Conservation (phyloP, 2,888 invertebrate genomes). For the Tetanocera ferruginea region DNA sequence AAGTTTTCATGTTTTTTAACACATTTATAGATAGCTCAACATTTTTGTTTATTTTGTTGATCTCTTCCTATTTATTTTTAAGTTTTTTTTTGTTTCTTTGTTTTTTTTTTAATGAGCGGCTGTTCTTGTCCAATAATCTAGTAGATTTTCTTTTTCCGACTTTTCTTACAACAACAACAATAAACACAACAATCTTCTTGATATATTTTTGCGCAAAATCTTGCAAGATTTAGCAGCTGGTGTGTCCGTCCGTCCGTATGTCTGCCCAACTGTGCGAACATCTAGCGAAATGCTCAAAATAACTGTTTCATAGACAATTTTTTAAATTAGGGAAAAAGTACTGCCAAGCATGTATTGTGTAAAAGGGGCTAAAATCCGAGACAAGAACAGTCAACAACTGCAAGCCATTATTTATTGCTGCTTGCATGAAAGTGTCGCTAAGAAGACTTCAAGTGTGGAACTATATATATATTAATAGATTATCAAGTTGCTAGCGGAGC, state of each 20-base stretch:
- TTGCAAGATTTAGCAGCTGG: background rate
- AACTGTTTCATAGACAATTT: background rate
- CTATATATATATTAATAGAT: constrained; percentile 26
- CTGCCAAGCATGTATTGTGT: background rate
- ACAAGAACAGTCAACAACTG: constrained; percentile 4
- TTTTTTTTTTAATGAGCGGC: background rate
- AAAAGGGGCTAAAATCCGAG: background rate
- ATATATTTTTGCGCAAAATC: constrained; percentile 13
- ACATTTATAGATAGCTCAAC: background rate
- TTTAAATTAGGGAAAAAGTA: background rate
- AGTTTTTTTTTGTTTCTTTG: background rate
- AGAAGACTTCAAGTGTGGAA: background rate
- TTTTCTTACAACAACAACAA: background rate
- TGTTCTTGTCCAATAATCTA: background rate
- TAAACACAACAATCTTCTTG: background rate
- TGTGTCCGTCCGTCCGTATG: background rate
- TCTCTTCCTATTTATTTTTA: background rate
- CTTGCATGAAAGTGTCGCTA: background rate
- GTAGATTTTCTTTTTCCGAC: background rate
- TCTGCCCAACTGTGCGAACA: background rate
- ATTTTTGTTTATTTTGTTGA: background rate
- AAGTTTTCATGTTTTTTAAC: background rate
- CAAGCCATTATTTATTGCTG: constrained; percentile 20
- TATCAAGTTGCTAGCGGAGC: background rate
- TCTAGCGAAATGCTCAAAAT: background rate